Percentiles rank a stretch among this genome's conserved stretches.
Conservation (phyloP, 2,113 vertebrate species). For the Rhinichthys klamathensis region DNA sequence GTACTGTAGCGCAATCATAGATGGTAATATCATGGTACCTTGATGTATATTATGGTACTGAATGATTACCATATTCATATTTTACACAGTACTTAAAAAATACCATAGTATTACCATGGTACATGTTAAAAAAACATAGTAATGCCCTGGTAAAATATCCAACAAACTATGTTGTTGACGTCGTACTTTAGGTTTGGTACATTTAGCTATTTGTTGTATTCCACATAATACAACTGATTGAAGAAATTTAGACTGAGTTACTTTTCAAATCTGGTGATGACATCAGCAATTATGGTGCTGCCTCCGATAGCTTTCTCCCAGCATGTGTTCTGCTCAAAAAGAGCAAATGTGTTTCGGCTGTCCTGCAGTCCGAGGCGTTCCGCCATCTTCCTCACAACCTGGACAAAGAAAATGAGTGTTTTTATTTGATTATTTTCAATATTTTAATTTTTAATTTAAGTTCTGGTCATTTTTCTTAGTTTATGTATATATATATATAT, state of each 20-base stretch:
- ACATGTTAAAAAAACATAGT: not conserved
- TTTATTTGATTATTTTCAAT: not conserved
- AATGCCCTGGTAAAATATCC: not conserved
- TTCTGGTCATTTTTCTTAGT: too few relatives aligned
- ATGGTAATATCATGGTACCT: not conserved
- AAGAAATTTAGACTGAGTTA: conserved; percentile 57
- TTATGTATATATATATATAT: too few relatives aligned
- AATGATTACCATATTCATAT: not conserved
- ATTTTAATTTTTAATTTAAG: too few relatives aligned
- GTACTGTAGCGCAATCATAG: not conserved
- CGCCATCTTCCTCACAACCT: conserved; percentile 89
- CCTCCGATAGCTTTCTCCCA: conserved; percentile 86
- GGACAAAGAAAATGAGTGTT: conserved; percentile 26
- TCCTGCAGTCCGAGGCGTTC: conserved; percentile 86
- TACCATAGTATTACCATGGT: not conserved
- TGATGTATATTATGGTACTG: not conserved
- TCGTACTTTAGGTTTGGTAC: not conserved
- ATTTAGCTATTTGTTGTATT: not conserved
- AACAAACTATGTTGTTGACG: not conserved
- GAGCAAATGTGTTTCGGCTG: conserved; percentile 88
- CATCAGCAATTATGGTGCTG: conserved; percentile 85
- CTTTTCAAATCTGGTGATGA: conserved; percentile 93
- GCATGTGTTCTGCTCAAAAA: conserved; percentile 86
- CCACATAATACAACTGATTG: not conserved
- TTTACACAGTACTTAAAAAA: not conserved